Evolutionary conservation across 2,888 invertebrate genomes (phyloP), one percentile per base, ranked within the genome.

Genomic region (Onchidella celtica): DNA sequence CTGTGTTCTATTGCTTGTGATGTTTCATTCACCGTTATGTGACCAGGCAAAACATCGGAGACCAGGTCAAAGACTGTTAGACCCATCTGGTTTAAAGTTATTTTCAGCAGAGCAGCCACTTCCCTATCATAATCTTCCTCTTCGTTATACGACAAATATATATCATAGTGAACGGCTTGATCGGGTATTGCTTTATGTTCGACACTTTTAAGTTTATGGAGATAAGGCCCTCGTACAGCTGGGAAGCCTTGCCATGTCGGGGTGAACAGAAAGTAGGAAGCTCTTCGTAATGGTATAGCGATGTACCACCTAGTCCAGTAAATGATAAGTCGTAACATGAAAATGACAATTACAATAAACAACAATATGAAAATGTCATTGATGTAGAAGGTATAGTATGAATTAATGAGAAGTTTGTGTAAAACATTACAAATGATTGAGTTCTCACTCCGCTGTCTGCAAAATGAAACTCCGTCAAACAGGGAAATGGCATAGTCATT

Each of bases 91-190:
- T 21, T 9, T 14, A 66, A 17, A 9, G 34, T 1, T 11, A 14
- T 14, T 34, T 66, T 66, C 3, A 66, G 17, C 17, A 27, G 0
- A 17, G 6, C 14, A 47, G 69, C 69, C 11, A 70, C 55, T 27
- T 40, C 55, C 3, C 2, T 47, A 27, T 70, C 69, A 29, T 70
- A 70, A 27, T 9, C 27, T 2, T 70, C 69, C 4, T 70, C 69
- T 40, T 70, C 69, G 14, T 34, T 70, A 21, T 70, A 70, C 9
- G 69, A 70, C 47, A 70, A 70, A 47, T 47, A 70, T 47, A 70
- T 27, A 27, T 70, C 69, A 70, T 47, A 70, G 0, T 47, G 1
- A 47, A 47, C 40, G 17, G 47, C 6, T 17, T 47, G 47, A 11
- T 6, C 47, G 6, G 47, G 47, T n/a, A n/a, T n/a, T 6, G 9